Evolutionary conservation across 2,888 invertebrate species (phyloP), one percentile per base, ranked within the genome.

Genomic region (Drosophila multiciliata): DNA sequence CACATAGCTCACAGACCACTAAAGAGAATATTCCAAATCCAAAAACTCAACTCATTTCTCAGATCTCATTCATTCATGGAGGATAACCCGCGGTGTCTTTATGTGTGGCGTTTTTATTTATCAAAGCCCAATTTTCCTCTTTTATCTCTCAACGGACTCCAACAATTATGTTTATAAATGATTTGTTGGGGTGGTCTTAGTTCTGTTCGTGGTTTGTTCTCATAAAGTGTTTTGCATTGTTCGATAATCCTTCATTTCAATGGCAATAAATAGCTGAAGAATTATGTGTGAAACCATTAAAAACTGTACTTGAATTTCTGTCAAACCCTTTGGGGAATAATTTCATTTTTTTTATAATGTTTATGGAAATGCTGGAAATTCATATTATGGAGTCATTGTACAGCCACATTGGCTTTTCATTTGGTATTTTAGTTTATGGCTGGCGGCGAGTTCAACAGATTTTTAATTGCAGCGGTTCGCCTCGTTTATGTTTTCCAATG

Each of bases 241-340:
- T 11, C 29, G 32, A 17, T 71, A 89, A 83, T 89, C 87, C 90
- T 87, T 82, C 75, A 77, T 80, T 78, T 79, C 65, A 74, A 52
- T 26, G 49, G 59, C 75, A 54, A 75, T 82, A 82, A 80, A 82
- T 80, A 76, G 60, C 66, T 63, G 60, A 57, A 75, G 73, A 83
- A 88, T 82, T 71, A 86, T 78, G 88, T 90, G 89, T 90, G 88
- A 83, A 89, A 74, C 63, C 77, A 80, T 87, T 83, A 80, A 80
- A 81, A 85, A 76, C 73, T 66, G 53, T 68, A 71, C 74, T 71
- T 69, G 63, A 79, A 75, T 76, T 78, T 71, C 73, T 79, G 79
- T 83, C 86, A 83, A 76, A 81, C 73, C 70, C 81, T 71, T 45
- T 55, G 53, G 72, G 77, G 70, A 66, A 78, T 57, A 40, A 60